Base-by-base conservation (phyloP, 2,888 invertebrate species). In the Cerceris rybyensis region DNA sequence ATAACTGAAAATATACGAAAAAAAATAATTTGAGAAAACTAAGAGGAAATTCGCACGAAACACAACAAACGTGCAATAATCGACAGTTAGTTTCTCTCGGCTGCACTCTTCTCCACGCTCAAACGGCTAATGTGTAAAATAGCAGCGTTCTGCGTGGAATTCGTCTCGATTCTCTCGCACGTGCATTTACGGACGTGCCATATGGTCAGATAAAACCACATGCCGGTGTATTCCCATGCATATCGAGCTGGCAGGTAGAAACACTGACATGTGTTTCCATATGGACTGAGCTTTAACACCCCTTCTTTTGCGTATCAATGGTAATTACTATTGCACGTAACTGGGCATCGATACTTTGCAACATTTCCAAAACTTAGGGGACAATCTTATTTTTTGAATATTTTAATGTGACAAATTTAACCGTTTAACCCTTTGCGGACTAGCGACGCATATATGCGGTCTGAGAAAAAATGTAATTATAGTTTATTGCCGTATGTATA, bases 141-240 rank as follows among this genome's bases (percentile, higher is more conserved):
- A 49, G 57, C 54, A 69, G 13, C 42, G 14, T n/a, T 17, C 46
- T 54, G 43, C 13, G 50, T 9, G 39, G 64, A 63, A 77, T 73
- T 67, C 49, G 70, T 76, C 59, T 78, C 57, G 70, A 72, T 60
- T 65, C 71, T 78, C 70, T 78, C 76, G 86, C 82, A 82, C 82
- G 86, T 85, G 77, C 68, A 58, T 82, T 80, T 67, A 69, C 70
- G 61, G 70, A 78, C 75, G 76, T 77, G 63, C 83, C 88, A 88
- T 88, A 88, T 88, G 88, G 87, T 50, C 67, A 58, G 78, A 81
- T 81, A 78, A 80, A 83, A 85, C 87, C 87, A 88, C 88, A 88
- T 88, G 87, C 80, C 80, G 58, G 78, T 78, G 70, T 86, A 81
- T 88, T 88, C 88, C 88, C 88, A 88, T 87, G 84, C 79, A 78